Percentiles rank a stretch among this genome's conserved stretches.
phyloP scores from a whole-genome alignment of 2,113 vertebrate genomes.

The Gorsachius goisagi region DNA sequence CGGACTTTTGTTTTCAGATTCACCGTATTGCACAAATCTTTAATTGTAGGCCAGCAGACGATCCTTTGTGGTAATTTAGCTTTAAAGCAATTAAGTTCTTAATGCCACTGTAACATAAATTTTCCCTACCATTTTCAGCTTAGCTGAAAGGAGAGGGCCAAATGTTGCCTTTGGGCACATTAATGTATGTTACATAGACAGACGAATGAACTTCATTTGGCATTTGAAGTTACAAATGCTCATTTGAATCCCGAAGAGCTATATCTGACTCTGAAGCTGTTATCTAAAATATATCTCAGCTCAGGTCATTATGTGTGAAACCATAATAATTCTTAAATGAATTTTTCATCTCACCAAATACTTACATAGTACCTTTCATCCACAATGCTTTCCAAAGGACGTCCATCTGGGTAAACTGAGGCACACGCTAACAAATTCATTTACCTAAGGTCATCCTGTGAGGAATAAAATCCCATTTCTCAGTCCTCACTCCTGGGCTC shows the following conservation, averaged over 20 bases:
- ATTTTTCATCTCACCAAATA: neutral
- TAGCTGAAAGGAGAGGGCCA: neutral
- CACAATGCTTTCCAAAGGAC: neutral
- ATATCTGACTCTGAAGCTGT: neutral
- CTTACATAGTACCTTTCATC: neutral
- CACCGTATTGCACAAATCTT: neutral
- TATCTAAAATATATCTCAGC: neutral
- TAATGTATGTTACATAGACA: neutral
- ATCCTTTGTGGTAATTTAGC: neutral
- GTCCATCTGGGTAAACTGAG: neutral
- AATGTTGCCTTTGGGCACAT: neutral
- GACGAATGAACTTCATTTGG: neutral
- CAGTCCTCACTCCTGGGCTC: neutral
- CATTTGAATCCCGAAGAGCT: neutral
- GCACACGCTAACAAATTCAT: neutral
- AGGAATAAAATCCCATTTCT: neutral
- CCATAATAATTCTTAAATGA: neutral
- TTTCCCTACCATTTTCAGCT: neutral
- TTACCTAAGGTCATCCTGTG: neutral
- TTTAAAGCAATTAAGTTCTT: constrained; percentile 15
- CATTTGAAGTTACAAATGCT: neutral
- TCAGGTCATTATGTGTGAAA: neutral
- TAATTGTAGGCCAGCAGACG: neutral
- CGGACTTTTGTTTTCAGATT: neutral
- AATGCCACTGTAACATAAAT: neutral